phyloP scores from a whole-genome alignment of 1,140 invertebrate species.

The Eumaeus atala region DNA sequence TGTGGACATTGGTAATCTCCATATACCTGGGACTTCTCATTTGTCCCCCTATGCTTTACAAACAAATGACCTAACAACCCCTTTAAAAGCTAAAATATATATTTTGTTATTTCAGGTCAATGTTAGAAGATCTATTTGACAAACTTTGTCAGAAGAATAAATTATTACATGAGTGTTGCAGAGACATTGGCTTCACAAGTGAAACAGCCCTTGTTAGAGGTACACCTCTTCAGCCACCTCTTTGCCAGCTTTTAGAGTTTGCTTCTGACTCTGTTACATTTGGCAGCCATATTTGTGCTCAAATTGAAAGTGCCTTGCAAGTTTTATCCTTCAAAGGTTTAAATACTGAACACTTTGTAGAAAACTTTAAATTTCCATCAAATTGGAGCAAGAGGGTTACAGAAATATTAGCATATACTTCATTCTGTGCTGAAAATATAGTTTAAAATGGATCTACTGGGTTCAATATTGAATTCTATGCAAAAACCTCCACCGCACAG shows the following conservation, averaged over 20 bases:
- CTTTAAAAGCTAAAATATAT: neutral
- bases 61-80: no score
- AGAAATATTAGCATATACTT: constrained; percentile 60
- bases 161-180: constrained; percentile 42
- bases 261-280: constrained; percentile 51
- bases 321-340: constrained; percentile 40
- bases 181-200: constrained; percentile 39
- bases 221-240: constrained; percentile 53
- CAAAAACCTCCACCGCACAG: constrained; percentile 82
- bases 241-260: constrained; percentile 56
- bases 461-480: constrained; percentile 84
- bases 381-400: constrained; percentile 43
- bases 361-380: constrained; percentile 48
- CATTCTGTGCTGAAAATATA: constrained; percentile 57
- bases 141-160: constrained; percentile 48
- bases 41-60: neutral
- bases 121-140: constrained; percentile 50
- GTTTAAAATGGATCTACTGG: constrained; percentile 81
- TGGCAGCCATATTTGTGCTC: constrained; percentile 45
- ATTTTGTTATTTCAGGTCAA: constrained; percentile 39
- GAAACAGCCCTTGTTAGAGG: constrained; percentile 44
- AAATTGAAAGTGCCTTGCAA: constrained; percentile 50
- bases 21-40: no score
- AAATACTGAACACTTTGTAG: constrained; percentile 36
- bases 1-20: no score